Conservation (phyloP, 30 jellyfish, hydroid and myxozoan genomes). For the Rhopilema esculentum region DNA sequence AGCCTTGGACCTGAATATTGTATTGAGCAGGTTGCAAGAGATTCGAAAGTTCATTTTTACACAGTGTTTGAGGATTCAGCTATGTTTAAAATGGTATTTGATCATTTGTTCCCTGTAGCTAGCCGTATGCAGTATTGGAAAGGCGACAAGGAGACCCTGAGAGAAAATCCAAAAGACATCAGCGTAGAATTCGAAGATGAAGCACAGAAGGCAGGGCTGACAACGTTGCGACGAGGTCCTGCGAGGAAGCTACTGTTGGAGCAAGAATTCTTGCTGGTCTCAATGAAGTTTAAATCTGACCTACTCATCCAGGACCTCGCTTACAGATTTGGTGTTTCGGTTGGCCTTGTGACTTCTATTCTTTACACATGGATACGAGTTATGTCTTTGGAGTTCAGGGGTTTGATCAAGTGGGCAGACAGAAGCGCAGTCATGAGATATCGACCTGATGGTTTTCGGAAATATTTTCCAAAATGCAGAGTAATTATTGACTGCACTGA, state of each 20-base stretch:
- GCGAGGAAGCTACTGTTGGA: slow-evolving; percentile 21
- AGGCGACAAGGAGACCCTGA: slow-evolving; percentile 1
- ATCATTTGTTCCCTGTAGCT: slow-evolving; percentile 15
- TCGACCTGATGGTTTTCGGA: slow-evolving; percentile 22
- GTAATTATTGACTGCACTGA: slow-evolving; percentile 67
- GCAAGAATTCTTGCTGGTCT: slow-evolving; percentile 30
- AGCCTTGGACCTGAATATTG: slow-evolving; percentile 1
- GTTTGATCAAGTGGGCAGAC: slow-evolving; percentile 52
- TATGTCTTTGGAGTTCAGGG: slow-evolving; percentile 16
- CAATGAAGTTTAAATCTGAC: slow-evolving; percentile 21
- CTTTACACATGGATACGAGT: slow-evolving; percentile 49
- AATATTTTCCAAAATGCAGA: slow-evolving; percentile 49
- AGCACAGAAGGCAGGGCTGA: not conserved
- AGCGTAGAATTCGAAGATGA: not conserved
- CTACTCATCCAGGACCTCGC: slow-evolving; percentile 34
- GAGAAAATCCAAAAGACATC: slow-evolving; percentile 10
- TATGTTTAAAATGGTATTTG: not conserved
- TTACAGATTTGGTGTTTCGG: slow-evolving; percentile 28
- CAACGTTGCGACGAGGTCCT: not conserved
- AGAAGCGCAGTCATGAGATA: not conserved
- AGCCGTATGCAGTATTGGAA: slow-evolving; percentile 55
- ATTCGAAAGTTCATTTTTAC: slow-evolving; percentile 8
- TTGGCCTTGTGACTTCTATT: slow-evolving; percentile 9
- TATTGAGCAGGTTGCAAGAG: slow-evolving; percentile 25
- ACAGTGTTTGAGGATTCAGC: slow-evolving; percentile 19